phyloP scores from a whole-genome alignment of 2,797 vertebrate genomes.

The Harpagifer antarcticus region DNA sequence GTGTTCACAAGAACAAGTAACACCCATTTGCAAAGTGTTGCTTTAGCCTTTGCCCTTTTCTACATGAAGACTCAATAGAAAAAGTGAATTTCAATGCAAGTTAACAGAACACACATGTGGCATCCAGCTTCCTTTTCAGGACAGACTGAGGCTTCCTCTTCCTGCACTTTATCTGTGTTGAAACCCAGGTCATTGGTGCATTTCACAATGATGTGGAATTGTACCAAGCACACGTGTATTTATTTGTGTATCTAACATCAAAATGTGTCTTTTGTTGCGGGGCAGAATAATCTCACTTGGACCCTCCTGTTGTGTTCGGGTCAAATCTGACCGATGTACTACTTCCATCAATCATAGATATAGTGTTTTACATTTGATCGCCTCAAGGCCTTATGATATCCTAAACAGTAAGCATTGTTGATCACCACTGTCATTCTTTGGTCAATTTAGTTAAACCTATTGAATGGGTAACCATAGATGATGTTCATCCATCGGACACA shows the following conservation, averaged over 20 bases:
- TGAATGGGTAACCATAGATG: no score
- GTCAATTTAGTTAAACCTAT: no score
- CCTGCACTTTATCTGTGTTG: not conserved
- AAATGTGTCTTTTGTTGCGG: not conserved
- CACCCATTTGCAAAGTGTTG: not conserved
- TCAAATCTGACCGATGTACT: no score
- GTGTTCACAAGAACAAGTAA: not conserved
- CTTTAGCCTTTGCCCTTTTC: not conserved
- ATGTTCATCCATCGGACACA: no score
- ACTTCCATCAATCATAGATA: no score
- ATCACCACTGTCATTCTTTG: no score
- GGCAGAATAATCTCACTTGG: not conserved
- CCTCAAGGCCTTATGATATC: no score
- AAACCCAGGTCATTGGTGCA: not conserved
- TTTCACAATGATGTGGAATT: not conserved
- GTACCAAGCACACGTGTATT: not conserved
- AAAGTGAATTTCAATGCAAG: not conserved
- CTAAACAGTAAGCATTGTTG: no score
- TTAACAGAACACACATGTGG: not conserved
- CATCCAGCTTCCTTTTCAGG: not conserved
- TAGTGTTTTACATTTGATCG: no score
- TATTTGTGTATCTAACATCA: not conserved
- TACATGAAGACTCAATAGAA: not conserved
- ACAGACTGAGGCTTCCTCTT: slow-evolving; percentile 2
- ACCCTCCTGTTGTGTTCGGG: no score